Evolutionary conservation across 2,797 vertebrate species (phyloP).

Genomic region (Ptychadena robeensis): DNA sequence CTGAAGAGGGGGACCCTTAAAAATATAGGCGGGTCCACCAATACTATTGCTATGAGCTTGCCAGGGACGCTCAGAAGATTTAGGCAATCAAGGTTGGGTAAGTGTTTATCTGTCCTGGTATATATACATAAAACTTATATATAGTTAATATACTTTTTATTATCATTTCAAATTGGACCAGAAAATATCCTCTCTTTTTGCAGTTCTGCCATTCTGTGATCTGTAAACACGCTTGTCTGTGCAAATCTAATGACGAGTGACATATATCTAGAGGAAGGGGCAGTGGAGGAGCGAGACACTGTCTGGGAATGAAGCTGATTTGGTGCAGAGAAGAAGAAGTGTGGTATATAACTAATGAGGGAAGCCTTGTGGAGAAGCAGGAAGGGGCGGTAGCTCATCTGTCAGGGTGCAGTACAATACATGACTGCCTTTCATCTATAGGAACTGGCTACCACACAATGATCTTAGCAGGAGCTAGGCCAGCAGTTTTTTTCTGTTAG

Average conservation of each 20-base stretch:
- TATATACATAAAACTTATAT: too few species aligned
- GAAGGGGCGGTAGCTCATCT: conserved; percentile 31
- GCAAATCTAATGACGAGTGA: conserved; percentile 43
- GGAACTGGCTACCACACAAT: conserved; percentile 14
- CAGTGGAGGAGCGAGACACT: conserved; percentile 5
- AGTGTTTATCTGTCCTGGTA: too few species aligned
- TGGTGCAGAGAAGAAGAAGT: conserved; percentile 26
- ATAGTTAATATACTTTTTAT: too few species aligned
- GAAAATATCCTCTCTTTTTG: conserved; percentile 12
- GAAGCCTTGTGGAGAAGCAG: conserved; percentile 10
- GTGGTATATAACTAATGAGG: conserved; percentile 55
- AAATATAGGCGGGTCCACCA: too few species aligned
- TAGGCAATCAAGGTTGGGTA: too few species aligned
- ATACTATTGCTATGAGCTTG: too few species aligned
- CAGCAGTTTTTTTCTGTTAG: conserved; percentile 8
- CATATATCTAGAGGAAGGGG: conserved; percentile 41
- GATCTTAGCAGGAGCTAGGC: conserved; percentile 33
- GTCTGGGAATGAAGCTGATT: conserved; percentile 19
- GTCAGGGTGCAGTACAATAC: conserved; percentile 36
- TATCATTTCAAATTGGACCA: conserved; percentile 28
- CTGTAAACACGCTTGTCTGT: conserved; percentile 52
- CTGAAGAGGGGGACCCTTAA: too few species aligned
- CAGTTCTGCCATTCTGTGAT: conserved; percentile 35
- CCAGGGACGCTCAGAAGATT: too few species aligned
- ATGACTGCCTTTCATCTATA: conserved; percentile 44